Conservation (phyloP, 2,113 vertebrate species). For the Galbula dea region DNA sequence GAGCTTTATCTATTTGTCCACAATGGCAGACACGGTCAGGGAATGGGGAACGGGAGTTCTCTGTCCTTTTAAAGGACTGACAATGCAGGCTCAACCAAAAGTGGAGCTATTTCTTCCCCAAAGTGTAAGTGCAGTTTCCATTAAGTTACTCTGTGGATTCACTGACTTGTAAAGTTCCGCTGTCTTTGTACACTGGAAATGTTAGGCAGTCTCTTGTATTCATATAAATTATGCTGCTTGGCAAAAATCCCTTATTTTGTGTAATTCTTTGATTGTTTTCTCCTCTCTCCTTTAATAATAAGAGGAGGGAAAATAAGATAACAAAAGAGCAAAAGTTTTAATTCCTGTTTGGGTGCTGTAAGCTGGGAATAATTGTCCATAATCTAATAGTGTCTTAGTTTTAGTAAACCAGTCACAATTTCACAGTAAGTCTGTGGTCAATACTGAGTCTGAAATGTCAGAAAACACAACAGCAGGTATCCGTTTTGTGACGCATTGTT, state of each 20-base stretch:
- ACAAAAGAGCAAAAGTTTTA: neutral
- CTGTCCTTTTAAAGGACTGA: neutral
- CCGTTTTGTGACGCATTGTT: neutral
- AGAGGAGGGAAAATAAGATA: neutral
- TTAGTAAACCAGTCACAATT: conserved; percentile 28
- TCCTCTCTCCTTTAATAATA: neutral
- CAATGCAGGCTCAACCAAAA: neutral
- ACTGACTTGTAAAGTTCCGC: neutral
- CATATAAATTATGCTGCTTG: neutral
- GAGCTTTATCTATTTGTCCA: neutral
- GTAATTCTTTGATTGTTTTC: neutral
- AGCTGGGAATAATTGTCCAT: neutral
- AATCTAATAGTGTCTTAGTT: neutral
- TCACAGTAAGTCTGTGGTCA: neutral
- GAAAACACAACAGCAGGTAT: neutral
- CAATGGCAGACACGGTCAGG: neutral
- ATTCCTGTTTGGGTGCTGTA: neutral
- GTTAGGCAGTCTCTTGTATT: neutral
- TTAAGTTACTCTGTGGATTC: neutral
- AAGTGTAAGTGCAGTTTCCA: neutral
- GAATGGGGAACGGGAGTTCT: neutral
- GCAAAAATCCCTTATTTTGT: neutral
- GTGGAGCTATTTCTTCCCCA: neutral
- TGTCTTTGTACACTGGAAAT: neutral
- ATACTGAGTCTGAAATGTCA: neutral